Conservation (phyloP, 92 coral and sea anemone genomes). For the Chrysogorgia sp. region DNA sequence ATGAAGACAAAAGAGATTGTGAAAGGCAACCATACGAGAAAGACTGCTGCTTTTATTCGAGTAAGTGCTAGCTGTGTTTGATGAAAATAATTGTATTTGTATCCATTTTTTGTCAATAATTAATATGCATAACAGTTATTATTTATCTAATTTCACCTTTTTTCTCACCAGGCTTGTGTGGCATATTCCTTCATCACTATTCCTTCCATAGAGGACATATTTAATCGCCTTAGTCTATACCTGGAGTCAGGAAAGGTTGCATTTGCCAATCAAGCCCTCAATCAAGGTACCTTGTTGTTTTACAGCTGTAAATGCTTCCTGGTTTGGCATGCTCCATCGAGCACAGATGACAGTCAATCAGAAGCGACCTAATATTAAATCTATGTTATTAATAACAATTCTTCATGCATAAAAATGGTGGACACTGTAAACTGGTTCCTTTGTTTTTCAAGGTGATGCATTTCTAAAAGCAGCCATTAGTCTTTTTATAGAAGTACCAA, state of each 20-base stretch:
- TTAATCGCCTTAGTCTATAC: slow-evolving; percentile 81
- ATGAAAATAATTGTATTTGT: too few relatives aligned
- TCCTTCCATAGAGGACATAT: slow-evolving; percentile 89
- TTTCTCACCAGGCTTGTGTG: slow-evolving; percentile 83
- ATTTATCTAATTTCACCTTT: too few relatives aligned
- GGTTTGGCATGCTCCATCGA: background rate
- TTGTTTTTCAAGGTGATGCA: slow-evolving; percentile 75
- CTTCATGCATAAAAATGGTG: background rate
- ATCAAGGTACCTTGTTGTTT: slow-evolving; percentile 75
- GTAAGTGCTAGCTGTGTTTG: too few relatives aligned
- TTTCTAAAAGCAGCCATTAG: slow-evolving; percentile 89
- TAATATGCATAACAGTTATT: too few relatives aligned
- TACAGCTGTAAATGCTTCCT: too few relatives aligned
- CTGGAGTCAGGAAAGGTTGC: slow-evolving; percentile 96
- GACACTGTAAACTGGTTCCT: background rate
- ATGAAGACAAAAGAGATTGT: slow-evolving; percentile 89
- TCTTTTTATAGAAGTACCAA: slow-evolving; percentile 85
- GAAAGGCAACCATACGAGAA: slow-evolving; percentile 90
- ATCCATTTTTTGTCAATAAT: too few relatives aligned
- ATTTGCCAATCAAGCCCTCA: slow-evolving; percentile 94
- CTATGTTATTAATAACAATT: too few relatives aligned
- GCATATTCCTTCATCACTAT: slow-evolving; percentile 94
- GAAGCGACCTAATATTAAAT: too few relatives aligned
- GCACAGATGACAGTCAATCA: background rate
- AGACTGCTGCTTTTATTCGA: slow-evolving; percentile 94